Conservation (phyloP, 2,888 invertebrate genomes). For the Autographa gamma region DNA sequence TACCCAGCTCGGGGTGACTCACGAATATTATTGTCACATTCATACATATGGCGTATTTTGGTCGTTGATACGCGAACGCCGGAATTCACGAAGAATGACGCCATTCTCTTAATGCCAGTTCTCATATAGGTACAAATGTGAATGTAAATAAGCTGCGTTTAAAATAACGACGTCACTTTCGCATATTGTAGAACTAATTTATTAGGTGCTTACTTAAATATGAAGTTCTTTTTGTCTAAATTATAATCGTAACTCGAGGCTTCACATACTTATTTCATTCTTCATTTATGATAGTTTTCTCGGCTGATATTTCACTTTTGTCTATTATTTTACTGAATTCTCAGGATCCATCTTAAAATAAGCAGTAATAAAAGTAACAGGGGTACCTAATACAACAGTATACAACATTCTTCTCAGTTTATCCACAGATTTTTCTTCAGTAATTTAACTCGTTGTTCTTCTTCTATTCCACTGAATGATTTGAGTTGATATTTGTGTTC, state of each 20-base stretch:
- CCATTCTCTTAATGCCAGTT: conserved; percentile 78
- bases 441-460: too few relatives aligned
- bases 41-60: conserved; percentile 81
- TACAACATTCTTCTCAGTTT: too few relatives aligned
- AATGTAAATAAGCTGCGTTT: conserved; percentile 46
- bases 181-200: conserved; percentile 18
- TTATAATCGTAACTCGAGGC: background rate
- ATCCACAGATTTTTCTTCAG: too few relatives aligned
- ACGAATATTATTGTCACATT: conserved; percentile 85
- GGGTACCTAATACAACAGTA: too few relatives aligned
- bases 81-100: conserved; percentile 83
- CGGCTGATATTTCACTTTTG: too few relatives aligned
- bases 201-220: background rate
- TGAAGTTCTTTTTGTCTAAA: background rate
- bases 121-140: conserved; percentile 43
- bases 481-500: too few relatives aligned
- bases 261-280: background rate
- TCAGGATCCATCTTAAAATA: too few relatives aligned
- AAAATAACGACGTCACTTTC: conserved; percentile 22
- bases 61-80: conserved; percentile 80
- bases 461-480: too few relatives aligned
- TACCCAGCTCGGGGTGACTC: conserved; percentile 75
- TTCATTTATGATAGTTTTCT: too few relatives aligned
- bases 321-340: too few relatives aligned
- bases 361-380: too few relatives aligned